Evolutionary conservation across 2,113 vertebrate genomes (phyloP), one percentile per base, ranked within the genome.

Genomic region (Coptodon bakossiorum): DNA sequence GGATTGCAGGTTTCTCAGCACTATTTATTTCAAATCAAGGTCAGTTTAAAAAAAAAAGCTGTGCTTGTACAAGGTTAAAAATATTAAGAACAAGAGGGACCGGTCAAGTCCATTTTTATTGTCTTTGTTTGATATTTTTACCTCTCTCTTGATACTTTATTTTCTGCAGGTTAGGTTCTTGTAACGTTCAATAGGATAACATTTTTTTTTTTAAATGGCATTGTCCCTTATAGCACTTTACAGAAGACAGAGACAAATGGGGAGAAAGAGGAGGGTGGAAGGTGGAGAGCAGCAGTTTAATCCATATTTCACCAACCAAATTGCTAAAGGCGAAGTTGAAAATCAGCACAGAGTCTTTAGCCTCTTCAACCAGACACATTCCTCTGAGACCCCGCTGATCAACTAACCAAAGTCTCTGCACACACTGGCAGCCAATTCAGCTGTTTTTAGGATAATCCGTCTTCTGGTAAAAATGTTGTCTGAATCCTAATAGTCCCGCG

Each of bases 341-440:
- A 83, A 91, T 63, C 68, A 71, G 83, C 22, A 29, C 19, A 29
- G 76, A 63, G 45, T 83, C 82, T 81, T 14, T 22, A 73, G 54
- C 36, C 38, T 82, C 86, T 82, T 57, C 16, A 90, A 81, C 80
- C 84, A 36, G 73, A 81, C 84, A 43, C 36, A 34, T 73, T 66
- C 85, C 88, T 80, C 4, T 40, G 45, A 53, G 89, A 89, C 1
- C 17, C 68, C 2, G 85, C 80, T 76, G 89, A 90, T 85, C 85
- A 80, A 63, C 84, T 48, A 82, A 61, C 80, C 81, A 81, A 83
- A 86, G 53, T 84, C 85, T 88, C 22, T 38, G 80, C 84, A 80
- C 90, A 43, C 71, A 56, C 80, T 29, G 27, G 29, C 56, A 52
- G 94, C 80, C 71, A 19, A 91, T 85, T 94, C 90, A 93, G 87